Conservation (phyloP, 1,140 invertebrate genomes). For the Drosophila guanche region DNA sequence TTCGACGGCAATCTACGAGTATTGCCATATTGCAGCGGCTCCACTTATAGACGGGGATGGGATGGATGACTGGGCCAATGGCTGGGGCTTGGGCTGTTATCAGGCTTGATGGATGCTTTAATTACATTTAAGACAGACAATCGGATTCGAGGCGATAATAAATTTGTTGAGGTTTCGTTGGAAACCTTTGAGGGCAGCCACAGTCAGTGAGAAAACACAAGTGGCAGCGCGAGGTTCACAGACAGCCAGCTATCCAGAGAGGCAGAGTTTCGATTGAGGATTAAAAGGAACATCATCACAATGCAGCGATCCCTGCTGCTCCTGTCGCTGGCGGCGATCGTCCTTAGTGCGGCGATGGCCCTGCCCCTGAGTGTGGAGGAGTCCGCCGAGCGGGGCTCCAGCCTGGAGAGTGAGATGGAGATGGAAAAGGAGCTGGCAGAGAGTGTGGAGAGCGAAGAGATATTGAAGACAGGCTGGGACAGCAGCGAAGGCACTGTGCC, state of each 20-base stretch:
- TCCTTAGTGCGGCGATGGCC: constrained; percentile 5
- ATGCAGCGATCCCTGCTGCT: constrained; percentile 16
- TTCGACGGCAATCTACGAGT: background rate
- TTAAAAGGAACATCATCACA: background rate
- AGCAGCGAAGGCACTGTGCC: background rate
- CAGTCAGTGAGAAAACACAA: constrained; percentile 12
- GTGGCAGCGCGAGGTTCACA: background rate
- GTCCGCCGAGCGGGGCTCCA: background rate
- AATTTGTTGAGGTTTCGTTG: constrained; percentile 18
- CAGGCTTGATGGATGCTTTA: constrained; percentile 20
- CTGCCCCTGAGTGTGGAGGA: background rate
- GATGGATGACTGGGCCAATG: constrained; percentile 5
- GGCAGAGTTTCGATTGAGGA: background rate
- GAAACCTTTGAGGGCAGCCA: background rate
- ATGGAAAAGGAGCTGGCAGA: background rate
- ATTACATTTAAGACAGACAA: constrained; percentile 28
- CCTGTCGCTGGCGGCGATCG: constrained; percentile 6
- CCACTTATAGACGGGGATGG: constrained; percentile 22
- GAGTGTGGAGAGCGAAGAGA: background rate
- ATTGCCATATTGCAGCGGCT: constrained; percentile 6
- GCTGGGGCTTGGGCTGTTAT: constrained; percentile 8
- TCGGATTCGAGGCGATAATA: constrained; percentile 13
- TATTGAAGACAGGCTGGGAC: background rate
- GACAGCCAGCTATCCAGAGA: no score
- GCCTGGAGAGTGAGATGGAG: background rate